Evolutionary conservation across 2,797 vertebrate species (phyloP).

Genomic region (Varecia variegata): DNA sequence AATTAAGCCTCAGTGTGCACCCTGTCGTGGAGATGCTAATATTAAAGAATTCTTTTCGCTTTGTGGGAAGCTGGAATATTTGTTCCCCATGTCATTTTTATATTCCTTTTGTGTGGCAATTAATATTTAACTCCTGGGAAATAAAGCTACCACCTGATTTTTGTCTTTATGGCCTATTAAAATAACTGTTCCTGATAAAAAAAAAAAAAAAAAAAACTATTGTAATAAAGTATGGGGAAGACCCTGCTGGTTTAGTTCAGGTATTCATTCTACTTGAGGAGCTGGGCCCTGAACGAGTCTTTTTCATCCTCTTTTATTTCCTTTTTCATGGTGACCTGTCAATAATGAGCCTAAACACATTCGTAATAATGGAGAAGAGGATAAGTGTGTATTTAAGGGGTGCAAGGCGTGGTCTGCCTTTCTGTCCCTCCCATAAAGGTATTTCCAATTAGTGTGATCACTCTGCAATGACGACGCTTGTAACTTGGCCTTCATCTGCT

Average conservation of each 20-base stretch:
- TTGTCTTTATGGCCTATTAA: constrained; percentile 79
- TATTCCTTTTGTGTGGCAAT: constrained; percentile 82
- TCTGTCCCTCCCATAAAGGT: constrained; percentile 21
- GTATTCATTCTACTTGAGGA: constrained; percentile 75
- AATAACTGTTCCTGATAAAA: constrained; percentile 81
- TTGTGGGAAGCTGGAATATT: constrained; percentile 81
- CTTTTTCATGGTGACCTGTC: constrained; percentile 36
- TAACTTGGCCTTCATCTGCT: constrained; percentile 71
- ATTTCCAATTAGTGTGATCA: constrained; percentile 55
- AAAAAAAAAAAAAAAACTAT: constrained; percentile 31
- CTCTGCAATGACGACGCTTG: constrained; percentile 65
- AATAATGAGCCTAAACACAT: constrained; percentile 16
- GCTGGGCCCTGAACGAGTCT: constrained; percentile 57
- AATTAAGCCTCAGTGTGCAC: constrained; percentile 70
- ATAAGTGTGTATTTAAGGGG: not conserved
- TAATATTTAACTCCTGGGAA: constrained; percentile 85
- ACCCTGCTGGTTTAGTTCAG: constrained; percentile 71
- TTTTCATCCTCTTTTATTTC: constrained; percentile 65
- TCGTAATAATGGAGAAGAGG: not conserved
- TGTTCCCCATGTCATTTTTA: constrained; percentile 84
- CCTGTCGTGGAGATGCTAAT: constrained; percentile 53
- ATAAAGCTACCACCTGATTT: constrained; percentile 85
- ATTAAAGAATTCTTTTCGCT: constrained; percentile 78
- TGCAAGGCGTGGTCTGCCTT: not conserved
- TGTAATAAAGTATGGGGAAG: constrained; percentile 70